Base-by-base conservation (phyloP, 2,113 vertebrate species). In the Sphaerodactylus townsendi region DNA sequence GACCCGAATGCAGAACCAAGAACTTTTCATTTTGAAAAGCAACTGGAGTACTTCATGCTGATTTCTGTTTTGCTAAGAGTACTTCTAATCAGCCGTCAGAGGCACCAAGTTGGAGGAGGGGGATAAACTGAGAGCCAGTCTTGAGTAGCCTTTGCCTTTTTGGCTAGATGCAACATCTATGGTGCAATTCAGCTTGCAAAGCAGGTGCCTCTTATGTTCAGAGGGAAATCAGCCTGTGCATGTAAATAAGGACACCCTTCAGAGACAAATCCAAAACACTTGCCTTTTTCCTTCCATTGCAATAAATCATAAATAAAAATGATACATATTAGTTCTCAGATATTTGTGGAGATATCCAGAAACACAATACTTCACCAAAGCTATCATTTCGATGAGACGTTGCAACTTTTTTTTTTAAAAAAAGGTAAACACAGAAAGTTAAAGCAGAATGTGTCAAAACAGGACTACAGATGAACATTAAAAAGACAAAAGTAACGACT, bases 1-100 rank as follows among this genome's bases (percentile, higher is more conserved):
- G 90, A 88, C 79, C 79, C 85, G 86, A 93, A 89, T 86, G 85
- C 93, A 94, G 91, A 88, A 94, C 92, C 37, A 91, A 88, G 89
- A 91, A 91, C 84, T 89, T 91, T 76, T 46, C 53, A 84, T 86
- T 91, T 68, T 88, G 78, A 85, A 88, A 92, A 88, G 82, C 46
- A 92, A 79, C 76, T 82, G 35, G 48, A 93, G 86, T 80, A 82
- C 62, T 77, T 77, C 69, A 80, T 77, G 80, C 88, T 94, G 90
- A 95, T 94, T 95, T 95, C 89, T 91, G 62, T 87, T 90, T 92
- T 84, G 76, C 70, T 92, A 88, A 92, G 77, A 92, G 85, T 90
- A 82, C 89, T 95, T 91, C 86, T 79, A 95, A 95, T 94, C 91
- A 95, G 89, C 87, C 90, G 79, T 82, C 85, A 89, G 48, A 66